phyloP scores from a whole-genome alignment of 2,113 vertebrate species.

The Gasterosteus nipponicus region DNA sequence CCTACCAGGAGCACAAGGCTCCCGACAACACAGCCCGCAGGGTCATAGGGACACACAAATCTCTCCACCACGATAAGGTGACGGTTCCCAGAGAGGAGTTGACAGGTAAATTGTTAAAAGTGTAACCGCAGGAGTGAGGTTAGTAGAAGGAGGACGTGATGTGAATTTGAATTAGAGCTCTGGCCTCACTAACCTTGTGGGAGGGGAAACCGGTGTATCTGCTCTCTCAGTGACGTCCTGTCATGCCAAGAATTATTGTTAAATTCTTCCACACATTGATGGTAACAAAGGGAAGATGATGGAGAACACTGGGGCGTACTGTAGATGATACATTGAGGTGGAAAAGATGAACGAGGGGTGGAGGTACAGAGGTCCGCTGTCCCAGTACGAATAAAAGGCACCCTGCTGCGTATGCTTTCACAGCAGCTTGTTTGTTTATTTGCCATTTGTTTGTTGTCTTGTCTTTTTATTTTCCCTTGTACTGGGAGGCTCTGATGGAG shows the following conservation, averaged over 20 bases:
- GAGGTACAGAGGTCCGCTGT: conserved; percentile 21
- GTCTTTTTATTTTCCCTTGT: conserved; percentile 38
- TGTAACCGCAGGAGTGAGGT: background rate
- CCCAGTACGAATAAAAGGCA: background rate
- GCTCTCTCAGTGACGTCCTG: background rate
- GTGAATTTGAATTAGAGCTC: background rate
- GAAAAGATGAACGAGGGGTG: background rate
- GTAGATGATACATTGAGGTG: background rate
- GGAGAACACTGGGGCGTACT: background rate
- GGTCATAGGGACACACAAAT: no score
- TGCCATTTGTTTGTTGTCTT: conserved; percentile 23
- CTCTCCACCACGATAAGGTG: no score
- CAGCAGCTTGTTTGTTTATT: conserved; percentile 30
- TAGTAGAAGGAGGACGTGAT: background rate
- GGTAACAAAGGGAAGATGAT: background rate
- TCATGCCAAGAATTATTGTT: background rate
- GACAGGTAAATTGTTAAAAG: background rate
- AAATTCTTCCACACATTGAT: background rate
- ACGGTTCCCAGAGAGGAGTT: no score
- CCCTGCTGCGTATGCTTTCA: conserved; percentile 8
- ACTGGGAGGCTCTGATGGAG: conserved; percentile 21
- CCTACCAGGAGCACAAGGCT: no score
- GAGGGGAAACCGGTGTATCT: background rate
- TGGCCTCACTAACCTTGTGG: background rate
- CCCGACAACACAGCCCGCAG: no score